Base-by-base conservation (phyloP, 1,140 invertebrate genomes). In the Antheraea pernyi region DNA sequence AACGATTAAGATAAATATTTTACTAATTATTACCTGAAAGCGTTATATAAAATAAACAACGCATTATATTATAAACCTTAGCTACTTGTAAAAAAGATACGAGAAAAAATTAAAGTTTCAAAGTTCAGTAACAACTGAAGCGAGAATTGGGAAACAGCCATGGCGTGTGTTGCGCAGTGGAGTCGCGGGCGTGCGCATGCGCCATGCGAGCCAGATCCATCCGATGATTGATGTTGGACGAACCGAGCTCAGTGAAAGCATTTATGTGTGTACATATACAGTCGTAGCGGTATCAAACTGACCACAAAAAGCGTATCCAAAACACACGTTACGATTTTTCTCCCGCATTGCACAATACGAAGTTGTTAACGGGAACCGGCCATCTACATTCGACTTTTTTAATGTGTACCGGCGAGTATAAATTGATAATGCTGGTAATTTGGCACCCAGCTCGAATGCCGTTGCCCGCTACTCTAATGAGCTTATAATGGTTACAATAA, bases 351-450 rank as follows among this genome's bases (percentile, higher is more conserved):
- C 90, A 92, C 90, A 92, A 92, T 91, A 86, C 88, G 84, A 91
- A 88, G 86, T 85, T 88, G 86, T 90, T 92, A 92, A 92, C 90
- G 88, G 88, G 88, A 90, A 90, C 78, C 73, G 79, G 83, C 83
- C 85, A 85, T 89, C 82, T 89, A 88, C 86, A 86, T 86, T 88
- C 83, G 81, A 81, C 80, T 89, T 91, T 91, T 92, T 92, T 92
- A 84, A 91, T 91, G 84, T 90, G 84, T 78, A 82, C 83, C 77
- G 76, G 84, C 80, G 76, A 78, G 83, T 85, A 88, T 90, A 90
- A 89, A 88, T 89, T 91, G 88, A 89, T 91, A 91, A 91, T 91
- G 88, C 85, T 85, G 86, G 89, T 91, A 89, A 91, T 91, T 91
- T 91, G 88, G 87, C 85, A 85, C 76, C 80, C 83, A 81, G 69